A percentile compares a stretch with the other conserved stretches of the same genome.
Evolutionary conservation across 92 coral and sea anemone species (phyloP).

Genomic region (Meandrina meandrites): DNA sequence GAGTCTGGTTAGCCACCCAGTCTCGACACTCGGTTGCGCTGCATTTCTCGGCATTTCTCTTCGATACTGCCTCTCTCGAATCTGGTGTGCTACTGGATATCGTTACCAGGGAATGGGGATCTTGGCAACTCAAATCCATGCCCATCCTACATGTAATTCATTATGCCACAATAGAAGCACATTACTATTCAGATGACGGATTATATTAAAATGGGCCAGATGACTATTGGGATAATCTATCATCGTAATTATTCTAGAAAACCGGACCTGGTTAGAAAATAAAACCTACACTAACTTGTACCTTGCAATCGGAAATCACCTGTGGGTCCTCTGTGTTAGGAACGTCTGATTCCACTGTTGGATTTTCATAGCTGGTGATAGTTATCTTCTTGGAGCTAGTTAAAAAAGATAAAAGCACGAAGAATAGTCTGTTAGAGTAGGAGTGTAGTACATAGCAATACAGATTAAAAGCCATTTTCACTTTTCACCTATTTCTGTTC

Average conservation of each 20-base stretch:
- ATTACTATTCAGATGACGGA: not conserved
- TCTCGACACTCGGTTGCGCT: no score
- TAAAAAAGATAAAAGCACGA: not conserved
- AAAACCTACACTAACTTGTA: not conserved
- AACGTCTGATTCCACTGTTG: not conserved
- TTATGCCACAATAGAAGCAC: not conserved
- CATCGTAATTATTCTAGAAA: no score
- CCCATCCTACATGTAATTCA: not conserved
- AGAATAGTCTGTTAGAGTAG: not conserved
- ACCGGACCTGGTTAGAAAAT: not conserved
- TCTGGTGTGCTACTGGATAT: not conserved
- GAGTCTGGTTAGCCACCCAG: not conserved
- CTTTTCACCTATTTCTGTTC: no score
- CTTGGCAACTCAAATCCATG: not conserved
- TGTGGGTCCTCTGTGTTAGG: not conserved
- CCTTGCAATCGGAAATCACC: not conserved
- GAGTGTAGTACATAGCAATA: not conserved
- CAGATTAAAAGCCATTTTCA: no score
- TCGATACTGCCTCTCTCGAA: not conserved
- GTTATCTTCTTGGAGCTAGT: not conserved
- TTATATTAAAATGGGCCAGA: no score
- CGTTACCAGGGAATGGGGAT: no score
- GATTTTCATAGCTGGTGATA: slow-evolving; percentile 20
- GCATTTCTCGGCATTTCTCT: not conserved
- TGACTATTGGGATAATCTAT: no score